These are phyloP conservation scores for Falco punctatus DNA, from an alignment of 2,113 vertebrate species.

Conservation along the genomic window DNA sequence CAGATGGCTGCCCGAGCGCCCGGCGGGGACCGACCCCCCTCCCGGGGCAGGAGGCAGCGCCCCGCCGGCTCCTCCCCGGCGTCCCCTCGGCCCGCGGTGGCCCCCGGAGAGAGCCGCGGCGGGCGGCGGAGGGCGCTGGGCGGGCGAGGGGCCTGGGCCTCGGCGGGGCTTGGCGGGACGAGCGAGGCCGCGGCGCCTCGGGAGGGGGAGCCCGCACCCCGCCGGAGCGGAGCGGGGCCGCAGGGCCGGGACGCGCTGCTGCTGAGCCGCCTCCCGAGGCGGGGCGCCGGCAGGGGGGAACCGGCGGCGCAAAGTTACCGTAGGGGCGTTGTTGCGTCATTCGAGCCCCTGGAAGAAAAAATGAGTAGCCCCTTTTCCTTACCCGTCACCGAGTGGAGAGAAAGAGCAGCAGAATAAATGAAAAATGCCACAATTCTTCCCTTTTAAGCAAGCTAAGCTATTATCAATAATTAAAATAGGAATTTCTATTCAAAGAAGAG, in stretches of 20 bases:
- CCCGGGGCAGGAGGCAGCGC: not conserved
- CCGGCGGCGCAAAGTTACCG: not conserved
- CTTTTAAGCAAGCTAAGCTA: not conserved
- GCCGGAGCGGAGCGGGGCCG: not conserved
- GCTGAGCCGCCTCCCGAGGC: fast-evolving
- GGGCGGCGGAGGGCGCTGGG: not conserved
- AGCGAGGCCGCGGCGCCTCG: not conserved
- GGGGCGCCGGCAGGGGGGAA: not conserved
- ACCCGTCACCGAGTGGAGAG: not conserved
- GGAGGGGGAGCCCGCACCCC: constrained; percentile 22
- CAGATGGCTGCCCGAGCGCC: not conserved
- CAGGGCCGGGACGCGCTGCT: not conserved
- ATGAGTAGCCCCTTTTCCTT: not conserved
- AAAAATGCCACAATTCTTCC: not conserved
- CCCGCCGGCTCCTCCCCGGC: not conserved
- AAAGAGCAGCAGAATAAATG: not conserved
- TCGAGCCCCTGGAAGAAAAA: not conserved
- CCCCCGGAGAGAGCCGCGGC: not conserved
- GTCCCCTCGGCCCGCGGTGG: not conserved
- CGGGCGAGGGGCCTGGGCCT: not conserved
- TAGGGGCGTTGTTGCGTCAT: not conserved
- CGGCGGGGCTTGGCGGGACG: not conserved
- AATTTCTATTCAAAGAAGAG: not conserved
- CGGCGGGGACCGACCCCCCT: too few relatives aligned
- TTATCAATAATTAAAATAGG: not conserved